Conservation (phyloP, 2,888 invertebrate species). For the Hydrotaea diabolus region DNA sequence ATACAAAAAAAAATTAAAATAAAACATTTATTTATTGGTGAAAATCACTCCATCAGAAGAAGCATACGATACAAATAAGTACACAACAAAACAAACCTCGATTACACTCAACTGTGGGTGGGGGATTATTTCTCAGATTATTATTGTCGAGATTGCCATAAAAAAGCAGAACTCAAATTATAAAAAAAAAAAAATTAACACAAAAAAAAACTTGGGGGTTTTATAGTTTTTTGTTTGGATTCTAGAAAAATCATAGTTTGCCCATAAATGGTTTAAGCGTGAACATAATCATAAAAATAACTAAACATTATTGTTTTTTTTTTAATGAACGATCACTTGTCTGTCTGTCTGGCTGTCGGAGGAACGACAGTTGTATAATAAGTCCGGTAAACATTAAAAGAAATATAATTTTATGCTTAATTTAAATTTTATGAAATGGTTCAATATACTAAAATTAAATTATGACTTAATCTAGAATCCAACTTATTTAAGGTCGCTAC, state of each 20-base stretch:
- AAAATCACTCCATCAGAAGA: neutral
- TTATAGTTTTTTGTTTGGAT: neutral
- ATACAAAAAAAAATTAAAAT: neutral
- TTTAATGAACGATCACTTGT: neutral
- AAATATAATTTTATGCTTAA: too few species aligned
- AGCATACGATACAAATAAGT: neutral
- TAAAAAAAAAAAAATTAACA: neutral
- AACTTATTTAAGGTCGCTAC: too few species aligned
- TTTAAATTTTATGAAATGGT: too few species aligned
- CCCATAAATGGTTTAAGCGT: slow-evolving; percentile 61
- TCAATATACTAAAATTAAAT: too few species aligned
- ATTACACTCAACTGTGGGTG: slow-evolving; percentile 17
- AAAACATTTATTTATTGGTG: neutral
- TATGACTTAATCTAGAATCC: too few species aligned
- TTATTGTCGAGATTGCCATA: slow-evolving; percentile 37
- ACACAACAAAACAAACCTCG: slow-evolving; percentile 8
- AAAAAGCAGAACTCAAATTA: slow-evolving; percentile 14
- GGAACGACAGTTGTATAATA: neutral
- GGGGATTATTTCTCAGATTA: neutral
- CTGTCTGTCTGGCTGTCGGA: too few species aligned
- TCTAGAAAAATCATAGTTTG: neutral
- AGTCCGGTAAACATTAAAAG: too few species aligned
- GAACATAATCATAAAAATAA: slow-evolving; percentile 33
- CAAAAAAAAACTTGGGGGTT: neutral
- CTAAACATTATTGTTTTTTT: slow-evolving; percentile 9